Evolutionary conservation across 2,797 vertebrate genomes (phyloP).

Genomic region (Rhinoraja longicauda): DNA sequence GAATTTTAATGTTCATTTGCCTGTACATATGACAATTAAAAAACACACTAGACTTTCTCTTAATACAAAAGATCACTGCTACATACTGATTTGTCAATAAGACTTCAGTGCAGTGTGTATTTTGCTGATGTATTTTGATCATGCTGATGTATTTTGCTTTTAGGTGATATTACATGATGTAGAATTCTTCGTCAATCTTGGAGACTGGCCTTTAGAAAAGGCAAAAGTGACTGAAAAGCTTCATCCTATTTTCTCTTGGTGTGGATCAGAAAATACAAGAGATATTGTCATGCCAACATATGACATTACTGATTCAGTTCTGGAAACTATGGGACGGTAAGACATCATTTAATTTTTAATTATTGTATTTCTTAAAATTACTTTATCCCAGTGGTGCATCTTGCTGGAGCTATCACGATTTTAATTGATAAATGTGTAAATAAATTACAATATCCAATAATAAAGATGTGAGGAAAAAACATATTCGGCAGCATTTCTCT

Average conservation of each 20-base stretch:
- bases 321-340: conserved; percentile 97
- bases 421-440: not conserved
- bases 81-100: not conserved
- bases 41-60: too few relatives aligned
- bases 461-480: not conserved
- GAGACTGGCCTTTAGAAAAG: conserved; percentile 95
- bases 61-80: not conserved
- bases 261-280: conserved; percentile 84
- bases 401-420: too few relatives aligned
- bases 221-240: conserved; percentile 65
- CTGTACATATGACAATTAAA: too few relatives aligned
- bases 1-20: too few relatives aligned
- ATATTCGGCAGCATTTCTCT: too few relatives aligned
- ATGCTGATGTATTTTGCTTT: conserved; percentile 43
- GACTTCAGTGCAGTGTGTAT: not conserved
- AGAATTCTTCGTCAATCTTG: conserved; percentile 95
- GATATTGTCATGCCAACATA: conserved; percentile 98
- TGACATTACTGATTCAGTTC: conserved; percentile 88
- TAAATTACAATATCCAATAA: not conserved
- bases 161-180: conserved; percentile 86
- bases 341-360: conserved; percentile 41
- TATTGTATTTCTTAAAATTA: not conserved
- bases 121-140: conserved; percentile 42
- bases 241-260: conserved; percentile 96
- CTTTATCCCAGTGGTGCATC: not conserved